phyloP scores from a whole-genome alignment of 2,888 invertebrate genomes.

The Cheilosia scutellata region DNA sequence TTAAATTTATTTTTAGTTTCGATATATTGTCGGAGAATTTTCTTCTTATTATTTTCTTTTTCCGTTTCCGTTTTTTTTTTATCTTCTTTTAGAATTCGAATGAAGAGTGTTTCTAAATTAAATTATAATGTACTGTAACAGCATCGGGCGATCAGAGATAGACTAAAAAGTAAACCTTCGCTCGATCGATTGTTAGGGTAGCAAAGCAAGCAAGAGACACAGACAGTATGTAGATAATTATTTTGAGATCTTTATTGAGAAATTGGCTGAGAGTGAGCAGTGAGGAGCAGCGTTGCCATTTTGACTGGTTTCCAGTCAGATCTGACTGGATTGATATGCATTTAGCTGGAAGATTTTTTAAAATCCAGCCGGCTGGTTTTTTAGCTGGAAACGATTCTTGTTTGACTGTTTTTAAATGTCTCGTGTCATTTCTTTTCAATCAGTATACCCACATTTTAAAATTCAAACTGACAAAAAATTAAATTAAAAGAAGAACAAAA shows the following conservation, averaged over 20 bases:
- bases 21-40: slow-evolving; percentile 73
- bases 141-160: slow-evolving; percentile 84
- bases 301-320: no score
- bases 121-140: slow-evolving; percentile 78
- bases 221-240: slow-evolving; percentile 27
- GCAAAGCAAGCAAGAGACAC: slow-evolving; percentile 18
- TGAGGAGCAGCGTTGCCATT: no score
- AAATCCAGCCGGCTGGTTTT: no score
- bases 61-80: slow-evolving; percentile 71
- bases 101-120: slow-evolving; percentile 63
- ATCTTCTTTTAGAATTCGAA: slow-evolving; percentile 63
- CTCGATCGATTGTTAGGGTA: slow-evolving; percentile 65
- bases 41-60: slow-evolving; percentile 50
- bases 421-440: no score
- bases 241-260: slow-evolving; percentile 36
- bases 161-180: slow-evolving; percentile 79
- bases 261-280: slow-evolving; percentile 17
- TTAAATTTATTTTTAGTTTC: slow-evolving; percentile 74
- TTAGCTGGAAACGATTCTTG: no score
- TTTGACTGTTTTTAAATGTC: no score
- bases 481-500: no score
- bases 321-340: no score
- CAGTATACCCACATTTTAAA: no score
- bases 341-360: no score
- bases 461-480: no score